A percentile compares a stretch with the other conserved stretches of the same genome.
Evolutionary conservation across 2,888 invertebrate genomes (phyloP).

Genomic region (Tanaodytes sp.): DNA sequence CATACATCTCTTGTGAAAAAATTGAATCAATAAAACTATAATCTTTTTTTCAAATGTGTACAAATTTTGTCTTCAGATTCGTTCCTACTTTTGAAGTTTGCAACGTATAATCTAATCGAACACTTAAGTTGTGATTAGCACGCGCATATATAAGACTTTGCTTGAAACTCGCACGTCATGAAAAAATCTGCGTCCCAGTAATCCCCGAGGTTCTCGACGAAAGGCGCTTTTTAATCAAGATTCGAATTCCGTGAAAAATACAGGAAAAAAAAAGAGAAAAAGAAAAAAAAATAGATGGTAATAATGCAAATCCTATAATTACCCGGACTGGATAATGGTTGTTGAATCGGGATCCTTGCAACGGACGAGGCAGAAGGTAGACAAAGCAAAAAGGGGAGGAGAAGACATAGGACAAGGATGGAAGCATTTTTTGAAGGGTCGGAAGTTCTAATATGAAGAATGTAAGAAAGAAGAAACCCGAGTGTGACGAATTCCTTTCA

Average conservation of each 20-base stretch:
- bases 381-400: not conserved
- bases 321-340: conserved; percentile 32
- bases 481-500: conserved; percentile 48
- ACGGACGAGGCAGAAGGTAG: conserved; percentile 4
- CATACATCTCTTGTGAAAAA: too few relatives aligned
- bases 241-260: conserved; percentile 31
- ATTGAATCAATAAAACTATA: too few relatives aligned
- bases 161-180: conserved; percentile 7
- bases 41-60: too few relatives aligned
- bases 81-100: too few relatives aligned
- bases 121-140: too few relatives aligned
- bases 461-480: conserved; percentile 36
- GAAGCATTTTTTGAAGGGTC: conserved; percentile 15
- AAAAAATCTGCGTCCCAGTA: conserved; percentile 12
- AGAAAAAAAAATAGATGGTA: conserved; percentile 27
- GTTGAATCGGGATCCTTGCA: conserved; percentile 20
- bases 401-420: not conserved
- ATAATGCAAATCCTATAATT: conserved; percentile 49
- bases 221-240: conserved; percentile 42
- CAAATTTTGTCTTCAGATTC: too few relatives aligned
- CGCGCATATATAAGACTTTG: conserved; percentile 27
- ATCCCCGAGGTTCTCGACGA: conserved; percentile 11
- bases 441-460: conserved; percentile 37
- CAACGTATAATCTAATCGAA: too few relatives aligned
- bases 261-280: conserved; percentile 4